Conservation (phyloP, 1,140 invertebrate species). For the Camponotus pennsylvanicus region DNA sequence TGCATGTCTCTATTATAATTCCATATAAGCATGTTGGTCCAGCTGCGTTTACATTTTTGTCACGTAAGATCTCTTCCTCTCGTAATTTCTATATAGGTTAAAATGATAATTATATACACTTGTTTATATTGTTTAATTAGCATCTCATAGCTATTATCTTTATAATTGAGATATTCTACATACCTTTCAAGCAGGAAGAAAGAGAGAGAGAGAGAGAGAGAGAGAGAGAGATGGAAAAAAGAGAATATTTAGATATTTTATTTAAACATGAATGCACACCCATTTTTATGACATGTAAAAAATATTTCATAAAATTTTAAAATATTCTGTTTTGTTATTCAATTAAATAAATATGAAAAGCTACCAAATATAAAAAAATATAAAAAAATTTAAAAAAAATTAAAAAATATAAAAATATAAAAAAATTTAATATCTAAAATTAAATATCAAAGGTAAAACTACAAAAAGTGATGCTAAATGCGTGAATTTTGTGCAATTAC, state of each 20-base stretch:
- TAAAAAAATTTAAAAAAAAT: too few relatives aligned
- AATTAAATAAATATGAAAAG: too few relatives aligned
- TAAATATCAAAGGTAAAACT: background rate
- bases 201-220: too few relatives aligned
- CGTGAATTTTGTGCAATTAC: background rate
- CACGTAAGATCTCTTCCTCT: background rate
- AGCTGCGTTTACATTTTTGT: background rate
- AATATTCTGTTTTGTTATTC: too few relatives aligned
- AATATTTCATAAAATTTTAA: too few relatives aligned
- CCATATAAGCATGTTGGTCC: background rate
- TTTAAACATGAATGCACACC: too few relatives aligned
- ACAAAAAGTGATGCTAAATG: background rate
- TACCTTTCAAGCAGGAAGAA: background rate
- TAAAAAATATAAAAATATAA: background rate
- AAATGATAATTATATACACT: background rate
- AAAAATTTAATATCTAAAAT: background rate
- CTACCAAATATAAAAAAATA: background rate
- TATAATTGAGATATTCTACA: background rate
- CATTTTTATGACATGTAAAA: too few relatives aligned
- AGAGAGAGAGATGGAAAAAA: too few relatives aligned
- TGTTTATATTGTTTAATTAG: background rate
- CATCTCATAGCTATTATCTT: background rate
- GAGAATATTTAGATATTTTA: too few relatives aligned
- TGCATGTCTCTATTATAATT: constrained; percentile 3
- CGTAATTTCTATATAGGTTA: background rate